A percentile compares a stretch with the other conserved stretches of the same genome.
These are phyloP conservation scores for Prosapia bicincta DNA, from an alignment of 2,888 invertebrate genomes.

Conservation along the genomic window DNA sequence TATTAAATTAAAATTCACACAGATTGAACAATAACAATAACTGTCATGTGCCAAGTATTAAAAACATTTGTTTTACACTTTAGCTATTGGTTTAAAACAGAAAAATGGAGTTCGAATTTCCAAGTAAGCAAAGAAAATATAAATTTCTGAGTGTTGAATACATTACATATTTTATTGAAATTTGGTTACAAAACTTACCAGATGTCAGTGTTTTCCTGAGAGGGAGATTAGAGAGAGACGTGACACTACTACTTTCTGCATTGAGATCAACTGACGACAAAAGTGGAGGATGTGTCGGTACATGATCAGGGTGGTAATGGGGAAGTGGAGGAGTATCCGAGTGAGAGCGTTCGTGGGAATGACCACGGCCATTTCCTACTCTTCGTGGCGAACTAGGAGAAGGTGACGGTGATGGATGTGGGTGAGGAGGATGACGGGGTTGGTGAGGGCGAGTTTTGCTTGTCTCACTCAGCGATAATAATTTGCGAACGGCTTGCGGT, in stretches of 20 bases:
- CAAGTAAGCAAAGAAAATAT: too few species aligned
- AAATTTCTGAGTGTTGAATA: too few species aligned
- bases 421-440: slow-evolving; percentile 50
- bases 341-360: slow-evolving; percentile 77
- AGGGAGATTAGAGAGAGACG: slow-evolving; percentile 86
- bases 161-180: too few species aligned
- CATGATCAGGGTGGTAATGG: slow-evolving; percentile 20
- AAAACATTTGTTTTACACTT: too few species aligned
- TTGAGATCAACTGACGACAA: slow-evolving; percentile 75
- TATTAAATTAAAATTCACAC: too few species aligned
- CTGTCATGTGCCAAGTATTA: too few species aligned
- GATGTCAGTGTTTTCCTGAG: slow-evolving; percentile 76
- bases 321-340: slow-evolving; percentile 60
- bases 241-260: slow-evolving; percentile 93
- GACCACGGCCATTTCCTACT: slow-evolving; percentile 46
- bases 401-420: slow-evolving; percentile 26
- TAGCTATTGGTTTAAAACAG: too few species aligned
- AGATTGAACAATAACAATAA: too few species aligned
- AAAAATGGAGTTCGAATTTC: too few species aligned
- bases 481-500: slow-evolving; percentile 94
- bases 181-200: too few species aligned
- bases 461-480: slow-evolving; percentile 85
- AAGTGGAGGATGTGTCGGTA: slow-evolving; percentile 43
- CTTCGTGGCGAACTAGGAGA: slow-evolving; percentile 44
- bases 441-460: slow-evolving; percentile 72